Percentiles rank a stretch among this genome's conserved stretches.
phyloP scores from a whole-genome alignment of 2,888 invertebrate species.

The Aporophyla nigra region DNA sequence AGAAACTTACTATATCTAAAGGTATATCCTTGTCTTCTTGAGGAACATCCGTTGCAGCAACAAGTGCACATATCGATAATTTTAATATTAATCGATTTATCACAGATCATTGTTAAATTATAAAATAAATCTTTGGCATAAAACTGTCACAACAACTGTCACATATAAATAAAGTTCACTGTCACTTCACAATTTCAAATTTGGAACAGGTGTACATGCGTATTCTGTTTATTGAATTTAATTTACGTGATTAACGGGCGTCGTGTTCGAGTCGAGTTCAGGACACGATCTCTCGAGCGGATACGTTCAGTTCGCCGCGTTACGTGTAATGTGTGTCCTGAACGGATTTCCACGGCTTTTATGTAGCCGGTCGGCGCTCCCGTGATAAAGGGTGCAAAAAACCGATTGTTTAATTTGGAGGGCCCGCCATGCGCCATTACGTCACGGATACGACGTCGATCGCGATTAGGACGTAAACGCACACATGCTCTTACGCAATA shows the following conservation, averaged over 20 bases:
- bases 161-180: slow-evolving; percentile 69
- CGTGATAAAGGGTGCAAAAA: slow-evolving; percentile 90
- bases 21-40: slow-evolving; percentile 73
- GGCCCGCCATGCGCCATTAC: slow-evolving; percentile 82
- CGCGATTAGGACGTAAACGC: slow-evolving; percentile 81
- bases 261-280: slow-evolving; percentile 72
- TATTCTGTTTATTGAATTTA: slow-evolving; percentile 63
- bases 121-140: slow-evolving; percentile 74
- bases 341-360: slow-evolving; percentile 89
- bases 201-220: slow-evolving; percentile 68
- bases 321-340: slow-evolving; percentile 89
- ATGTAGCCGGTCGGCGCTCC: slow-evolving; percentile 86
- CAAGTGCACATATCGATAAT: slow-evolving; percentile 79
- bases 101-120: slow-evolving; percentile 78
- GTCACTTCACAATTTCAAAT: slow-evolving; percentile 75
- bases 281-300: slow-evolving; percentile 78
- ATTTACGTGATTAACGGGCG: slow-evolving; percentile 55
- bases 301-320: slow-evolving; percentile 87
- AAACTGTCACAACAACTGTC: slow-evolving; percentile 68
- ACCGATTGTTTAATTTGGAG: slow-evolving; percentile 87
- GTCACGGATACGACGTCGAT: slow-evolving; percentile 86
- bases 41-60: slow-evolving; percentile 80
- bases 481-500: slow-evolving; percentile 86
- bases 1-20: slow-evolving; percentile 78
- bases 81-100: slow-evolving; percentile 77